These are phyloP conservation scores for Graptemys geographica DNA, from an alignment of 2,797 vertebrate species.

Conservation along the genomic window DNA sequence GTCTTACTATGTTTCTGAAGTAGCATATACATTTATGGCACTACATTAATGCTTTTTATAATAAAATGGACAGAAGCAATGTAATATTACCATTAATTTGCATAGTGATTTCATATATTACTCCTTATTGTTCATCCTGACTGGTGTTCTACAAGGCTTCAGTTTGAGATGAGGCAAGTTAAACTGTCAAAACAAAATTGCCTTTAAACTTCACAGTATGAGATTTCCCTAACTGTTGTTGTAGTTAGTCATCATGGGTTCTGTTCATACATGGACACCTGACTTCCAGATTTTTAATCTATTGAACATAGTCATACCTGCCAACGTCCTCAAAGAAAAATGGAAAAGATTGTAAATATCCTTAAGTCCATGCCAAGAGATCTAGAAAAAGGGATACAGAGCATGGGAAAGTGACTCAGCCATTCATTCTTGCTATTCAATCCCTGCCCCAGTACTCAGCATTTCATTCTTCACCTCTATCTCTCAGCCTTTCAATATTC, in stretches of 20 bases:
- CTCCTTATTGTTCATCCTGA: not conserved
- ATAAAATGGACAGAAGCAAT: not conserved
- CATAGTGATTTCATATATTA: not conserved
- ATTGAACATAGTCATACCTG: not conserved
- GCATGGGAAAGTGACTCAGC: not conserved
- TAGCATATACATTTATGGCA: not conserved
- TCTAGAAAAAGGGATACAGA: not conserved
- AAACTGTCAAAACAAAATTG: not conserved
- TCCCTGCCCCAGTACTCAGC: not conserved
- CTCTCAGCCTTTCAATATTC: not conserved
- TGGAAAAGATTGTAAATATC: not conserved
- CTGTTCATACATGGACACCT: not conserved
- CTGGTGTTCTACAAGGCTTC: fast-evolving
- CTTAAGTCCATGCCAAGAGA: not conserved
- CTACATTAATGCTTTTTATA: not conserved
- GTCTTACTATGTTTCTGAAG: not conserved
- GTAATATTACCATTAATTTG: not conserved
- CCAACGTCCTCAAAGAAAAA: fast-evolving
- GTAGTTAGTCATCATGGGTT: not conserved
- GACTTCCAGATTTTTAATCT: not conserved
- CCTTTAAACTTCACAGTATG: not conserved
- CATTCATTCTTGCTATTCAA: not conserved
- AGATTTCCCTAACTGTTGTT: not conserved
- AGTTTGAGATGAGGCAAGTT: not conserved
- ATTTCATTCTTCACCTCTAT: not conserved